Percentiles rank a stretch among this genome's conserved stretches.
Conservation (phyloP, 2,888 invertebrate genomes). For the Phlogophora meticulosa region DNA sequence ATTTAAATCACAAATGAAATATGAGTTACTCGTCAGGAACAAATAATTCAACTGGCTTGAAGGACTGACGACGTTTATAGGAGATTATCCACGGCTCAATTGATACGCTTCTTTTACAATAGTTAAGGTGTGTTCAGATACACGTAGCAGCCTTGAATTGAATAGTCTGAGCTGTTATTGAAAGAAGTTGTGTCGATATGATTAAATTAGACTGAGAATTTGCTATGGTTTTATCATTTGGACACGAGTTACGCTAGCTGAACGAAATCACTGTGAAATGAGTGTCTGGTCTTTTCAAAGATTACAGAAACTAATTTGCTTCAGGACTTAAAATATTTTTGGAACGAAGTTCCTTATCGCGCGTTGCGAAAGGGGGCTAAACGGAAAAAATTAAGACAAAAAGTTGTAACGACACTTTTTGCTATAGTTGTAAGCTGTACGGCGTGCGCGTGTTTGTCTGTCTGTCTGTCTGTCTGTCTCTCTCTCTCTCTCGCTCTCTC, state of each 20-base stretch:
- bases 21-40: constrained; percentile 62
- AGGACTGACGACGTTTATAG: constrained; percentile 80
- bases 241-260: constrained; percentile 9
- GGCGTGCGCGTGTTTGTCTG: too few relatives aligned
- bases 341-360: too few relatives aligned
- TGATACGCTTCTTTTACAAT: constrained; percentile 74
- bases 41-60: constrained; percentile 69
- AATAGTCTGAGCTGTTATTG: constrained; percentile 28
- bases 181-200: constrained; percentile 21
- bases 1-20: constrained; percentile 65
- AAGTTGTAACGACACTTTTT: too few relatives aligned
- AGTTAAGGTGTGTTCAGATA: constrained; percentile 51
- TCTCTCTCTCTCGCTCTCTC: too few relatives aligned
- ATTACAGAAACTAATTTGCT: not conserved
- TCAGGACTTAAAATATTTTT: not conserved
- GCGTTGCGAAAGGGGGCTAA: too few relatives aligned
- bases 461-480: too few relatives aligned
- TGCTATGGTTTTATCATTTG: constrained; percentile 15
- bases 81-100: constrained; percentile 80
- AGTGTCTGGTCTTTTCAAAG: constrained; percentile 11
- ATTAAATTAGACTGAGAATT: constrained; percentile 31
- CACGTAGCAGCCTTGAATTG: constrained; percentile 55
- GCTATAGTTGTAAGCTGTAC: too few relatives aligned
- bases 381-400: too few relatives aligned
- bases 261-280: constrained; percentile 26